Percentiles rank a stretch among this genome's conserved stretches.
Conservation (phyloP, 2,888 invertebrate genomes). For the Trachelus troglodyta region DNA sequence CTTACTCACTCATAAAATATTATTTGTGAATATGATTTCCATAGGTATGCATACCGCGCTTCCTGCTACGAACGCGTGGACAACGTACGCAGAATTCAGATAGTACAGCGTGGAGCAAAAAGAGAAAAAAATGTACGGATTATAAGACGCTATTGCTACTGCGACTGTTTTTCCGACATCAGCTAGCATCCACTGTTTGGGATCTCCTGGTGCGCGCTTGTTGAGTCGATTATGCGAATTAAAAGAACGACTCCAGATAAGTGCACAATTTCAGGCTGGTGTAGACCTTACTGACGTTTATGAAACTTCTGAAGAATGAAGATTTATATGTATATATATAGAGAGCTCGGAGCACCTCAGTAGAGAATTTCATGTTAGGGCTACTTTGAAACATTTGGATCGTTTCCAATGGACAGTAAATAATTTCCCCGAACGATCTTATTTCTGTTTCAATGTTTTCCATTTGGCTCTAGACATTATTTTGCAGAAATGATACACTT, state of each 20-base stretch:
- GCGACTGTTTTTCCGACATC: background rate
- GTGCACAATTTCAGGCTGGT: background rate
- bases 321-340: background rate
- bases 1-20: background rate
- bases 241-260: background rate
- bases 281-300: background rate
- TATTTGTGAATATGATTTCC: background rate
- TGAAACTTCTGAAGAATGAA: background rate
- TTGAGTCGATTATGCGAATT: background rate
- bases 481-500: background rate
- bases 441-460: background rate
- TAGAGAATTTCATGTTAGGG: background rate
- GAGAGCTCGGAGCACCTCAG: background rate
- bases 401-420: background rate
- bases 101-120: background rate
- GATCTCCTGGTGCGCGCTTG: background rate
- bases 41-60: background rate
- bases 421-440: background rate
- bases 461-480: background rate
- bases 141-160: background rate
- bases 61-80: background rate
- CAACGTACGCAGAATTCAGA: background rate
- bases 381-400: background rate
- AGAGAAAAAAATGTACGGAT: background rate
- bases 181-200: background rate